Evolutionary conservation across 2,797 vertebrate species (phyloP).

Genomic region (Microctenopoma stevenorrisi): DNA sequence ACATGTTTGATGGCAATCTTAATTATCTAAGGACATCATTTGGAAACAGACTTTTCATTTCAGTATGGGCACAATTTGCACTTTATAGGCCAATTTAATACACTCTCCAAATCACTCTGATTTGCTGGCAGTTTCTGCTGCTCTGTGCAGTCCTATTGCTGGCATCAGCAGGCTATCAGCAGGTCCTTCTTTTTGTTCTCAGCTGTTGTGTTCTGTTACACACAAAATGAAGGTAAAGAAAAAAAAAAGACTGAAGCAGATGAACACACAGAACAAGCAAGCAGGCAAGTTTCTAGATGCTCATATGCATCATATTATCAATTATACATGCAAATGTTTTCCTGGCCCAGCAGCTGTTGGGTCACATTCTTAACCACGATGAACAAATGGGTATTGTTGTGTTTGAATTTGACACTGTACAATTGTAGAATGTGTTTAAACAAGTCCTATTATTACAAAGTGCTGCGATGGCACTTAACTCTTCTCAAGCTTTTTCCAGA

Average conservation of each 20-base stretch:
- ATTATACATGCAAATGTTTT: conserved; percentile 38
- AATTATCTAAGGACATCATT: conserved; percentile 55
- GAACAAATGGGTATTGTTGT: conserved; percentile 37
- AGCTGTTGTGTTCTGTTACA: conserved; percentile 58
- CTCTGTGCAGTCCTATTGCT: conserved; percentile 54
- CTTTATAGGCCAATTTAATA: conserved; percentile 69
- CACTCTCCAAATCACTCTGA: conserved; percentile 60
- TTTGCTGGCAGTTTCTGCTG: conserved; percentile 64
- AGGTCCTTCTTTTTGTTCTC: conserved; percentile 69
- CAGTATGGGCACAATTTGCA: conserved; percentile 64
- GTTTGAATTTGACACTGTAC: conserved; percentile 34
- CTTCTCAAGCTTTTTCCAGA: conserved; percentile 37
- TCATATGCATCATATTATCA: conserved; percentile 41
- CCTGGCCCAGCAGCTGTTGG: conserved; percentile 41
- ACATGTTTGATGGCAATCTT: conserved; percentile 32
- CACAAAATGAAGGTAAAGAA: conserved; percentile 54
- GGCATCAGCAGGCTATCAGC: conserved; percentile 69
- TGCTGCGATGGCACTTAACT: conserved; percentile 42
- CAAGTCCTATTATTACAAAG: conserved; percentile 35
- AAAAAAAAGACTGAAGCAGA: conserved; percentile 9
- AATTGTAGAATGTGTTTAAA: conserved; percentile 33
- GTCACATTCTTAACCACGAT: conserved; percentile 32
- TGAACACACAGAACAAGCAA: conserved; percentile 15
- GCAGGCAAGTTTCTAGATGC: conserved; percentile 50
- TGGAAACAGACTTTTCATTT: conserved; percentile 51